Evolutionary conservation across 2,797 vertebrate genomes (phyloP).

Genomic region (Macrochelys suwanniensis): DNA sequence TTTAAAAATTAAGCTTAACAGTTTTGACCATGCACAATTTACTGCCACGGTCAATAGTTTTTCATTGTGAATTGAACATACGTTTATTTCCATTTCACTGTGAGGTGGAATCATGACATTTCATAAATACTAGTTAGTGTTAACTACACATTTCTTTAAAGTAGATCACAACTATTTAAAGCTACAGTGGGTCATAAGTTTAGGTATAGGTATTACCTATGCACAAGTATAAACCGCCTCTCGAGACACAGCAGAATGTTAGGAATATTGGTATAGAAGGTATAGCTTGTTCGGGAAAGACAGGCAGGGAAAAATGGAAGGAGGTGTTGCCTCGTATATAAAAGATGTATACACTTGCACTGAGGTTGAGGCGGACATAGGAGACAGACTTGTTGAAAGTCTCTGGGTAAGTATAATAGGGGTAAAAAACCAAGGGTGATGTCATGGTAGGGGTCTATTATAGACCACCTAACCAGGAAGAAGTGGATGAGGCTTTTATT

Average conservation of each 20-base stretch:
- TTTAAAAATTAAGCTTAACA: conserved; percentile 11
- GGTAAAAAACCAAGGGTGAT: not conserved
- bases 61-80: not conserved
- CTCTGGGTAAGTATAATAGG: not conserved
- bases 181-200: conserved; percentile 4
- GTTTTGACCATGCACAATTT: conserved; percentile 4
- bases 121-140: not conserved
- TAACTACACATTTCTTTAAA: not conserved
- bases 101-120: not conserved
- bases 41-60: not conserved
- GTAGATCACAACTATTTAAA: not conserved
- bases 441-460: not conserved
- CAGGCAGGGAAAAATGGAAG: no score
- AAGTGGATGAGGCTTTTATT: not conserved
- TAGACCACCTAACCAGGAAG: not conserved
- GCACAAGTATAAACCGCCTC: not conserved
- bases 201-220: not conserved
- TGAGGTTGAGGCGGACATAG: not conserved
- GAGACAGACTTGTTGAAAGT: not conserved
- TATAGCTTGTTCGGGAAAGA: no score
- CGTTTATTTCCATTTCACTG: not conserved
- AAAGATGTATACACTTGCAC: not conserved
- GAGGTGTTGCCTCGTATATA: not conserved
- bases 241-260: not conserved
- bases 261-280: not conserved